Evolutionary conservation across 2,797 vertebrate species (phyloP), one percentile per base, ranked within the genome.

Genomic region (Selene dorsalis): DNA sequence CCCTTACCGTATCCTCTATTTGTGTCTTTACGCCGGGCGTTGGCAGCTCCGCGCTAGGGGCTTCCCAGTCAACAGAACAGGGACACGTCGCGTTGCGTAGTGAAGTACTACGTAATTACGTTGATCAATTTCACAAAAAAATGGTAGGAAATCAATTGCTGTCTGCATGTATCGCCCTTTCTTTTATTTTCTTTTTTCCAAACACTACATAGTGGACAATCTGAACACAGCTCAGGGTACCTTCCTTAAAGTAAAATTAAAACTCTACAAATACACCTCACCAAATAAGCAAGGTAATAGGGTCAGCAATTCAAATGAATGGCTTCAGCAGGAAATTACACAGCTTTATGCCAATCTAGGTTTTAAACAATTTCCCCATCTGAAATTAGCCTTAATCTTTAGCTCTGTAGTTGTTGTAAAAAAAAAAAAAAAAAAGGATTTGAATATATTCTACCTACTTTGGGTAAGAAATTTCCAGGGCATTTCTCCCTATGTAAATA

Each of bases 1-100:
- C 38, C 66, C 93, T 69, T 89, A 95, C 95, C 95, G 93, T 92
- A 77, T 93, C 89, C 89, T 89, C 79, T 89, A 84, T 91, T 91
- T 88, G 91, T 91, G 89, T 95, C 87, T 94, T 76, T 92, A 86
- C 91, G 90, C 94, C 95, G 95, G 95, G 95, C 95, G 95, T 95
- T 95, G 95, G 94, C 95, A 95, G 92, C 91, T 95, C 91, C 80
- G 90, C 66, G 77, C 92, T 92, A 86, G 94, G 95, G 95, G 95
- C 92, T 95, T 95, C 94, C 93, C 87, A 91, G 70, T 84, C 91
- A 90, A 62, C 84, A 78, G 75, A 84, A 89, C 94, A 96, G 94
- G 95, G 95, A 90, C 94, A 87, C 73, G 87, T 72, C n/a, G 81
- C 63, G 80, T 78, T 43, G 75, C 87, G 87, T 86, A 67, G 35